phyloP scores from a whole-genome alignment of 2,888 invertebrate species.

The Mythimna albipuncta region DNA sequence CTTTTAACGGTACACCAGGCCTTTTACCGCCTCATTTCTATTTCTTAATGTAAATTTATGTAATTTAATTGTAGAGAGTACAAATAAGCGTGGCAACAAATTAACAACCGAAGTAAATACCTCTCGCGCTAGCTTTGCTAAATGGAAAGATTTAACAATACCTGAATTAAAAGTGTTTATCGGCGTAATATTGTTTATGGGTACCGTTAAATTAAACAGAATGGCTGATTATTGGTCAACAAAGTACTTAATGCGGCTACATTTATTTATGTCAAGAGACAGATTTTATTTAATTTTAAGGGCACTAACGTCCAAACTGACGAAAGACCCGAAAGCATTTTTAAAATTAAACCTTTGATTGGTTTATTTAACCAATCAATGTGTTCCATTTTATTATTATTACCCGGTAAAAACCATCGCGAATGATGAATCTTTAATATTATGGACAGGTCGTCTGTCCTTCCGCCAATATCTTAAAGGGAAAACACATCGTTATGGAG shows the following conservation, averaged over 20 bases:
- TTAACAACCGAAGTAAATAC: not conserved
- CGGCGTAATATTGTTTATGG: not conserved
- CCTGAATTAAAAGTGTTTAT: not conserved
- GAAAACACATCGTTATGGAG: not conserved
- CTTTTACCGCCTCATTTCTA: not conserved
- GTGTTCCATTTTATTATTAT: not conserved
- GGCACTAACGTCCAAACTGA: constrained; percentile 17
- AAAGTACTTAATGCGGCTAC: not conserved
- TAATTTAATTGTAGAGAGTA: constrained; percentile 1
- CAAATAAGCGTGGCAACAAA: constrained; percentile 3
- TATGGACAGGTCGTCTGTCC: not conserved
- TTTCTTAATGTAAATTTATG: not conserved
- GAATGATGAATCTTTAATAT: not conserved
- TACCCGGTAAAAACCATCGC: constrained; percentile 1
- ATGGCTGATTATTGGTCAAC: not conserved
- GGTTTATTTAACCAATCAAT: constrained; percentile 6
- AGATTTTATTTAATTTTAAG: constrained; percentile 1
- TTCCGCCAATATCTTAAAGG: not conserved
- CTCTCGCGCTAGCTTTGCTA: not conserved
- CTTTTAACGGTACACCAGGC: too few species aligned
- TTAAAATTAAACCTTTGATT: constrained; percentile 13
- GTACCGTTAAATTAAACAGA: not conserved
- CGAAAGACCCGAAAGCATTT: constrained; percentile 20
- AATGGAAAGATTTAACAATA: not conserved
- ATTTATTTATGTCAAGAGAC: not conserved